Percentiles rank a stretch among this genome's conserved stretches.
Conservation (phyloP, 2,113 vertebrate genomes). For the Erythrolamprus reginae region DNA sequence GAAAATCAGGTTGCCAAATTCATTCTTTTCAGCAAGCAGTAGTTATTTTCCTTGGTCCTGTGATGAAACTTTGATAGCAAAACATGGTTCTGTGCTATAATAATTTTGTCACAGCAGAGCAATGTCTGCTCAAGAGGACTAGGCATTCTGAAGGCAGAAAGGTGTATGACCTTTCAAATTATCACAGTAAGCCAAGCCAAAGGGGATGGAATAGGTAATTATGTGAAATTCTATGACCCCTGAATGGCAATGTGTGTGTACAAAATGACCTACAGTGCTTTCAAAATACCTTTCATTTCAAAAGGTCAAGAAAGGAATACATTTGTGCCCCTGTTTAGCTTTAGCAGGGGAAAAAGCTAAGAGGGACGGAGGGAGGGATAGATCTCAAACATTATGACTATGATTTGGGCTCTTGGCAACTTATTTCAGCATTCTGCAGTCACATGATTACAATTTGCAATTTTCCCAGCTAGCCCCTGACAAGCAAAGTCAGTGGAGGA, state of each 20-base stretch:
- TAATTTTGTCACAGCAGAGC: background rate
- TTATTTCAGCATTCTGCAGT: background rate
- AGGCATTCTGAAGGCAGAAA: background rate
- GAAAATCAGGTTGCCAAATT: background rate
- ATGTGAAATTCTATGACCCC: background rate
- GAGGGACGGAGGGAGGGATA: background rate
- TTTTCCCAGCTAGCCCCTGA: background rate
- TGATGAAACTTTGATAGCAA: background rate
- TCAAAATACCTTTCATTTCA: background rate
- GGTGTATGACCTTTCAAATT: background rate
- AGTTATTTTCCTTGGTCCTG: background rate
- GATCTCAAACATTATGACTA: background rate
- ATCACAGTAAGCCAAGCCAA: background rate
- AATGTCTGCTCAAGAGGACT: background rate
- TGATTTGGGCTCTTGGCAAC: background rate
- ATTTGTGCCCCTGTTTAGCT: background rate
- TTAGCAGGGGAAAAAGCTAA: background rate
- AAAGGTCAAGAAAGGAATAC: background rate
- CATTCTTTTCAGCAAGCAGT: background rate
- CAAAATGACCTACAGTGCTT: fast-evolving
- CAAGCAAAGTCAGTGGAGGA: background rate
- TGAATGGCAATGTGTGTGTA: background rate
- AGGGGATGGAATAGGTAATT: background rate
- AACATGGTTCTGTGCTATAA: background rate
- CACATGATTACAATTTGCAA: background rate